phyloP scores from a whole-genome alignment of 2,888 invertebrate species.

The Eulithis prunata region DNA sequence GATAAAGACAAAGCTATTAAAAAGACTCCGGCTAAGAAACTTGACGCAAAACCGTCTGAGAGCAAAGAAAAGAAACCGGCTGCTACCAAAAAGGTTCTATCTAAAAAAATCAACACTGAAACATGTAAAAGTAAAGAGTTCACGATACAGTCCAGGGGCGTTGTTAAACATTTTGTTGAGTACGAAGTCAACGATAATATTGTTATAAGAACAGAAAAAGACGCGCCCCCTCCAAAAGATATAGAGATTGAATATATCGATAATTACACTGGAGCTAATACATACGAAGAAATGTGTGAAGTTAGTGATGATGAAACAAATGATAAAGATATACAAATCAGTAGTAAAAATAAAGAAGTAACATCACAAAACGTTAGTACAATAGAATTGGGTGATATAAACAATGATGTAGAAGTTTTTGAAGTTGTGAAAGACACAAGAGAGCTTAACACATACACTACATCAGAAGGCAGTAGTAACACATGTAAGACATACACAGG shows the following conservation, averaged over 20 bases:
- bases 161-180: conserved; percentile 17
- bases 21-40: too few species aligned
- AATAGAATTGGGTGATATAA: not conserved
- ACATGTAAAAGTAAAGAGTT: conserved; percentile 11
- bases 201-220: conserved; percentile 18
- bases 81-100: too few species aligned
- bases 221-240: conserved; percentile 4
- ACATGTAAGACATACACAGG: not conserved
- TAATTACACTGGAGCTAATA: conserved; percentile 13
- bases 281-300: conserved; percentile 21
- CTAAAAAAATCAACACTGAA: not conserved
- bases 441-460: not conserved
- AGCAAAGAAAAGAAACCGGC: too few species aligned
- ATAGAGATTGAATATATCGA: conserved; percentile 26
- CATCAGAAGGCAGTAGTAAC: not conserved
- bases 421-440: conserved; percentile 1
- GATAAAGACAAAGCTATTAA: too few species aligned
- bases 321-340: not conserved
- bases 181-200: conserved; percentile 18
- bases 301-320: conserved; percentile 17
- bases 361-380: not conserved
- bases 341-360: not conserved
- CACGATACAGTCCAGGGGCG: conserved; percentile 10
- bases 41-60: too few species aligned
- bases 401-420: conserved; percentile 15